A percentile compares a stretch with the other conserved stretches of the same genome.
Conservation (phyloP, 2,113 vertebrate genomes). For the Silurus asotus region DNA sequence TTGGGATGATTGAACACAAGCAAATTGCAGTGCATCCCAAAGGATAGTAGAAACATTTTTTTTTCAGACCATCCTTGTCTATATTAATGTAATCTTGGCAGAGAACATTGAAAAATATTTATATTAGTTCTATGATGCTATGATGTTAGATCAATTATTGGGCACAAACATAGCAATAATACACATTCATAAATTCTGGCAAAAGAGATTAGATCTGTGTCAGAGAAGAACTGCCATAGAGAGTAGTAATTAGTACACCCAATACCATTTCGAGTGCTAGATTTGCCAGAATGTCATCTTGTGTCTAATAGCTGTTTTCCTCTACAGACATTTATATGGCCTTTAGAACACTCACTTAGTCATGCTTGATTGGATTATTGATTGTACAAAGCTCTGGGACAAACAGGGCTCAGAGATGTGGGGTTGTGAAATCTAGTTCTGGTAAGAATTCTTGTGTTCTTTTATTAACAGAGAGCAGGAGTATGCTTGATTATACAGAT, state of each 20-base stretch:
- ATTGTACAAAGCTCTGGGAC: conserved; percentile 32
- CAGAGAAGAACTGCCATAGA: neutral
- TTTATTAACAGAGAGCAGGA: neutral
- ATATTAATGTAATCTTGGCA: neutral
- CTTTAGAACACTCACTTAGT: conserved; percentile 9
- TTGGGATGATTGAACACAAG: no score
- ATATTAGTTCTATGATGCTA: neutral
- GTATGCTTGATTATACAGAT: neutral
- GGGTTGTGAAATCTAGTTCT: conserved; percentile 6
- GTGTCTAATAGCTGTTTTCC: conserved; percentile 22
- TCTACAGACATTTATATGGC: conserved; percentile 13
- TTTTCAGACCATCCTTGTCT: neutral
- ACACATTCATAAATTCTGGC: neutral
- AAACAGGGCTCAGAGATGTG: neutral
- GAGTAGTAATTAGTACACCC: neutral
- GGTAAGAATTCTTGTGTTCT: neutral
- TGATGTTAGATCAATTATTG: neutral
- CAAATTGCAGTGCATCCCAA: no score
- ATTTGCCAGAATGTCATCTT: neutral
- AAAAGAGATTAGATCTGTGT: neutral
- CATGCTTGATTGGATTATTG: conserved; percentile 1
- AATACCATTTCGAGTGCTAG: neutral
- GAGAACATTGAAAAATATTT: neutral
- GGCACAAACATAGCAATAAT: neutral
- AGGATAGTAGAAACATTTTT: neutral